Conservation (phyloP, 2,113 vertebrate genomes). For the Lycocorax pyrrhopterus region DNA sequence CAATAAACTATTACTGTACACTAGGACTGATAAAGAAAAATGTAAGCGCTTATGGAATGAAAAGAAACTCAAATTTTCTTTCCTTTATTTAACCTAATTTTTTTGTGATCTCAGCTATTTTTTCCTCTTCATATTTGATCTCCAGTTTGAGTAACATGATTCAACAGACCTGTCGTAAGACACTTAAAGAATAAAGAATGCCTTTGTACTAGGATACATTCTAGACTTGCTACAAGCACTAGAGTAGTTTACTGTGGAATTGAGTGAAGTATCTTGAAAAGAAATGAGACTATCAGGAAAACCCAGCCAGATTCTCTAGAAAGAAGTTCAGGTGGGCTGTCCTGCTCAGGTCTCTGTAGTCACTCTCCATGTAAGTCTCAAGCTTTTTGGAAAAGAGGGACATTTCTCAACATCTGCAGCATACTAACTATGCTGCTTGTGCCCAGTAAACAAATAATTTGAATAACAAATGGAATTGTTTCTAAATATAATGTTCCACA, state of each 20-base stretch:
- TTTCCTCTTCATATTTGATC: neutral
- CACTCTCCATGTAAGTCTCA: neutral
- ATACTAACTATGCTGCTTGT: neutral
- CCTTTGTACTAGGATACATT: neutral
- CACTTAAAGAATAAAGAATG: neutral
- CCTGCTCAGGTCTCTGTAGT: neutral
- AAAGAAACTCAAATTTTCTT: neutral
- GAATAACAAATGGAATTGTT: conserved; percentile 44
- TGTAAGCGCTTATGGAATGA: neutral
- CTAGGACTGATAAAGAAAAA: neutral
- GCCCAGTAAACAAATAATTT: conserved; percentile 24
- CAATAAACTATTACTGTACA: neutral
- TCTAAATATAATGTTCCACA: conserved; percentile 41
- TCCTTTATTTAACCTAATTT: neutral
- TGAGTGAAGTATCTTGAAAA: neutral
- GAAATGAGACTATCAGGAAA: neutral
- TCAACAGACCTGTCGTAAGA: neutral
- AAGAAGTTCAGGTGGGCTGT: neutral
- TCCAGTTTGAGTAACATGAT: neutral
- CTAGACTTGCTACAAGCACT: neutral
- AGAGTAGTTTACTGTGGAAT: neutral
- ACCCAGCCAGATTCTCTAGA: neutral
- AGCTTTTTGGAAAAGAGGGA: neutral
- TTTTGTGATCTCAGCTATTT: neutral
- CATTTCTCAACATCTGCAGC: neutral